Evolutionary conservation across 2,113 vertebrate species (phyloP).

Genomic region (Todiramphus chloris): DNA sequence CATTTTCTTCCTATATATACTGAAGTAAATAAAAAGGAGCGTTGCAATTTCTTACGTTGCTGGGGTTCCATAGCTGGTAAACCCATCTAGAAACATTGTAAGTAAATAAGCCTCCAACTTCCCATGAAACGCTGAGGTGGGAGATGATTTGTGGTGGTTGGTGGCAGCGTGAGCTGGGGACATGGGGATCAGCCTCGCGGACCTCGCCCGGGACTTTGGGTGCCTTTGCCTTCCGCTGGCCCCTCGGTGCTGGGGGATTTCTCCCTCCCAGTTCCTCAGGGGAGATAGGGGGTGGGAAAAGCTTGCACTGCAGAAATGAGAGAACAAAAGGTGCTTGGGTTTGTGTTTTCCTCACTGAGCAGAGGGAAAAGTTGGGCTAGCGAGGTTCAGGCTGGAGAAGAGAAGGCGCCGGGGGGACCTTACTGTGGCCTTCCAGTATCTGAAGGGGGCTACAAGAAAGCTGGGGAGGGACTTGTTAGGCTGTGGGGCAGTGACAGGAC

Average conservation of each 20-base stretch:
- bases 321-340: not conserved
- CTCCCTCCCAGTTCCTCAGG: not conserved
- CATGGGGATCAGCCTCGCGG: not conserved
- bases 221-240: not conserved
- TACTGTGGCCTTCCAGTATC: no score
- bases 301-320: not conserved
- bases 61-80: slow-evolving; percentile 65
- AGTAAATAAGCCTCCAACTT: slow-evolving; percentile 48
- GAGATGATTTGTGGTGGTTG: not conserved
- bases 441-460: no score
- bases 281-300: not conserved
- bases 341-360: not conserved
- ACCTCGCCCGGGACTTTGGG: not conserved
- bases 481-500: no score
- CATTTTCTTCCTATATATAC: slow-evolving; percentile 66
- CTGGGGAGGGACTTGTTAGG: no score
- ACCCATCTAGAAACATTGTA: slow-evolving; percentile 43
- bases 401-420: no score
- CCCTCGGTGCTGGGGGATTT: not conserved
- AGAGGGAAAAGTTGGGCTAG: not conserved
- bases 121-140: not conserved
- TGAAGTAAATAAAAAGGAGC: slow-evolving; percentile 52
- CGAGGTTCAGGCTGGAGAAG: no score
- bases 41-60: slow-evolving; percentile 63
- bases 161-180: not conserved